Base-by-base conservation (phyloP, 2,888 invertebrate species). In the Synanthedon tipuliformis region DNA sequence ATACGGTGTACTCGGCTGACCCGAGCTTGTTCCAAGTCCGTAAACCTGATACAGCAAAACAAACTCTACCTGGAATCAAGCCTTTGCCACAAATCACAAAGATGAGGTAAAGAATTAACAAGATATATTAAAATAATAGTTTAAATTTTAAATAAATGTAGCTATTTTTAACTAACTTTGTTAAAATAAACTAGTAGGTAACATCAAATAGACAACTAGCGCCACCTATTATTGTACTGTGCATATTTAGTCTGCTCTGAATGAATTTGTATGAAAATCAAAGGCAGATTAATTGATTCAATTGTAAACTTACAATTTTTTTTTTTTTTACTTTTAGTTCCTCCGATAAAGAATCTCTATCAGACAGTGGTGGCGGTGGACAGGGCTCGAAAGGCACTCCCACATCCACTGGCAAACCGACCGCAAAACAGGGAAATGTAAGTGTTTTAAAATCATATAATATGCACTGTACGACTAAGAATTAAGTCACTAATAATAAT, bases 1-100 rank as follows among this genome's bases (percentile, higher is more conserved):
- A 86, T 57, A 93, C 94, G 3, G 93, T 95, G 60, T 95, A 94
- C 67, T 92, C 95, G 51, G 96, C 94, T 0, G 94, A 94, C 71
- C 93, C 94, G 0, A 94, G 94, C 69, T 88, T 95, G 54, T 91
- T 94, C 63, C 94, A 94, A 71, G 66, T 76, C 0, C 73, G 82
- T 0, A 84, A 81, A 59, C 51, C 73, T 0, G 84, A 85, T 41
- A 52, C 72, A 0, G 55, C 68, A 0, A 84, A 83, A 57, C 80
- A 75, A 10, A 58, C 72, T 0, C 61, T 85, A 11, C 75, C 86
- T 8, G 82, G 81, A 2, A 86, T 87, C 54, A 90, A 89, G 65
- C 86, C 86, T 1, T 69, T 88, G 51, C 85, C 90, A 3, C 84
- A 88, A 55, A 84, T 90, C 54, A 89, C 89, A 50, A 91, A 91